These are phyloP conservation scores for Platycnemis pennipes DNA, from an alignment of 2,888 invertebrate genomes.

Conservation along the genomic window DNA sequence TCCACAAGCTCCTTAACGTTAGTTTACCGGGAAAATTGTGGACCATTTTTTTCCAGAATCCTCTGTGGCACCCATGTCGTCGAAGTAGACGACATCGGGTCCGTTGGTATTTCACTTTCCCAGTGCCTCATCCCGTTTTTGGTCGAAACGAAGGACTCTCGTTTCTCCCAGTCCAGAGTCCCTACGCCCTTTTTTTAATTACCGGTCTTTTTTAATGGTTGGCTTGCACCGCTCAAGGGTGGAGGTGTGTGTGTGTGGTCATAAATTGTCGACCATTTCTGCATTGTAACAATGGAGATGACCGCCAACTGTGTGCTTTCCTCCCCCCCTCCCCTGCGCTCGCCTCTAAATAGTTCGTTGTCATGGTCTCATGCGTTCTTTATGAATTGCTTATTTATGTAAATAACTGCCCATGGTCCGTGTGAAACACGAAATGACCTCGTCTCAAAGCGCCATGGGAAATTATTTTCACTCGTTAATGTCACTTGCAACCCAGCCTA, in stretches of 20 bases:
- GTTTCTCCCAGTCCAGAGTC: background rate
- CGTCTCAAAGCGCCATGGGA: background rate
- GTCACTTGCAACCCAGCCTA: background rate
- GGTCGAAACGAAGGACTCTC: background rate
- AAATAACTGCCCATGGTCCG: slow-evolving; percentile 19
- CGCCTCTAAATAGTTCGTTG: slow-evolving; percentile 36
- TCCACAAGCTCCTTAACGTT: background rate
- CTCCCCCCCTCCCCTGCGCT: background rate
- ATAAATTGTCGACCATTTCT: background rate
- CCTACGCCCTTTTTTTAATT: background rate
- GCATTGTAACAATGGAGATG: background rate
- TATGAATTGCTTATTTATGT: slow-evolving; percentile 39
- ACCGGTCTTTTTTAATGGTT: background rate
- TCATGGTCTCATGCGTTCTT: background rate
- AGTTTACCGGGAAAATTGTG: background rate
- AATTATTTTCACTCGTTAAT: background rate
- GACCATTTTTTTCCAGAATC: background rate
- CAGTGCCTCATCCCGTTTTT: background rate
- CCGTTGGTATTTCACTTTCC: background rate
- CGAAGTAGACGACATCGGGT: background rate
- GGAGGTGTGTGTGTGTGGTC: background rate
- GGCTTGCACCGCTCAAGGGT: background rate
- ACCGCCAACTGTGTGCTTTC: background rate
- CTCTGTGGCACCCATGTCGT: background rate
- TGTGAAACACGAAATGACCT: slow-evolving; percentile 24